Percentiles rank a stretch among this genome's conserved stretches.
phyloP scores from a whole-genome alignment of 1,140 invertebrate species.

The Agrypnia vestita region DNA sequence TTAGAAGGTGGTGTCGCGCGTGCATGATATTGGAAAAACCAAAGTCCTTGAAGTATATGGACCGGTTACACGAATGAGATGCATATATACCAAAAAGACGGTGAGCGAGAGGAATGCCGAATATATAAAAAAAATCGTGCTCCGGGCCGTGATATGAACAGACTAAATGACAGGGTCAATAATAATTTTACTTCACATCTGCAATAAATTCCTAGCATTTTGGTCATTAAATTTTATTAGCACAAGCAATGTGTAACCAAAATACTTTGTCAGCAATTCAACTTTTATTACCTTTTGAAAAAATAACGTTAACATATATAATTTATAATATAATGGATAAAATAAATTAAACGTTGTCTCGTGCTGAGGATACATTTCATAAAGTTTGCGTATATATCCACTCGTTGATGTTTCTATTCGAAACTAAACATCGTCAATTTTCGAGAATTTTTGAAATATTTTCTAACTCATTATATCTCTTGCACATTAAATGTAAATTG shows the following conservation, averaged over 20 bases:
- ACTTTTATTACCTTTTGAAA: no score
- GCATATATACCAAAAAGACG: not conserved
- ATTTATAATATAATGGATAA: no score
- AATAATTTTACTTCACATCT: conserved; percentile 11
- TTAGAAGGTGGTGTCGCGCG: not conserved
- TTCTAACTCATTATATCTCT: no score
- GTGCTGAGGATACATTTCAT: no score
- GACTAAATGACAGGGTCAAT: conserved; percentile 9
- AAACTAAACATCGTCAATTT: no score
- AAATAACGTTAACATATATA: no score
- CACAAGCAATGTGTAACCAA: not conserved
- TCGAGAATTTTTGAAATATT: no score
- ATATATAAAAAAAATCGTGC: conserved; percentile 10
- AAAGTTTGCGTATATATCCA: no score
- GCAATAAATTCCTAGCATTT: conserved; percentile 5
- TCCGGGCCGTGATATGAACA: conserved; percentile 7
- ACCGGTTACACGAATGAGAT: conserved; percentile 32
- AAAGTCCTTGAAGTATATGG: conserved; percentile 42
- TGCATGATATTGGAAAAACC: conserved; percentile 38
- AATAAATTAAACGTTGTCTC: no score
- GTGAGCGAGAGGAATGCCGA: not conserved
- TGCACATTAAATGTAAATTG: no score
- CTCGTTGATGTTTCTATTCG: no score
- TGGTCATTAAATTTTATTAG: conserved; percentile 22
- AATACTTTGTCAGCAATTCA: conserved; percentile 1